Conservation (phyloP, 2,113 vertebrate species). For the Megaleporinus macrocephalus region DNA sequence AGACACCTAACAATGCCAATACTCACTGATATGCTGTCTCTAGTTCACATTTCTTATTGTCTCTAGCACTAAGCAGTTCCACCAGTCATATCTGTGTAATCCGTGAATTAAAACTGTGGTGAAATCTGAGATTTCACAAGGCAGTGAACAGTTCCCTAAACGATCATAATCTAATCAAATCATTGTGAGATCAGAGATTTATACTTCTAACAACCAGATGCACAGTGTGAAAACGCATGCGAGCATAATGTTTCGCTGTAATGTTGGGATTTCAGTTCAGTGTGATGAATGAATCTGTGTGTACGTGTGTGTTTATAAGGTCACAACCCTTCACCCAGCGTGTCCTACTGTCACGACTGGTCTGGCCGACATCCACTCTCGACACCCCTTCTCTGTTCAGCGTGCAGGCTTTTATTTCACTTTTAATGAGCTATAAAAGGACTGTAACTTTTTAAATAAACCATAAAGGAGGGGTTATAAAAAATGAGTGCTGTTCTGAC, state of each 20-base stretch:
- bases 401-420: conserved; percentile 75
- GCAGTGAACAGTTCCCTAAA: too few species aligned
- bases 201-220: too few species aligned
- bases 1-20: too few species aligned
- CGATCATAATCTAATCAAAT: too few species aligned
- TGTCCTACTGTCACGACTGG: conserved; percentile 47
- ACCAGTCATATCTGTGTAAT: too few species aligned
- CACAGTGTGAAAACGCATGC: background rate
- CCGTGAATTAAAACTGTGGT: too few species aligned
- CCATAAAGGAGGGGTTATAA: conserved; percentile 79
- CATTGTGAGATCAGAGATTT: too few species aligned
- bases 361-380: conserved; percentile 66
- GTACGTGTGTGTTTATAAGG: conserved; percentile 22
- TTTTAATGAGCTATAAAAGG: conserved; percentile 82
- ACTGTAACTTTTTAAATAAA: conserved; percentile 83
- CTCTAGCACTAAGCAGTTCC: too few species aligned
- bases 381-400: conserved; percentile 57
- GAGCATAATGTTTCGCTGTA: background rate
- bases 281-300: background rate
- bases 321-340: conserved; percentile 63
- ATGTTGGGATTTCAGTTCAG: background rate
- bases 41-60: too few species aligned
- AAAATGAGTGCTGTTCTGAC: conserved; percentile 72
- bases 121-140: too few species aligned
- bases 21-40: too few species aligned